Evolutionary conservation across 2,797 vertebrate species (phyloP), one percentile per base, ranked within the genome.

Genomic region (Astyanax mexicanus): DNA sequence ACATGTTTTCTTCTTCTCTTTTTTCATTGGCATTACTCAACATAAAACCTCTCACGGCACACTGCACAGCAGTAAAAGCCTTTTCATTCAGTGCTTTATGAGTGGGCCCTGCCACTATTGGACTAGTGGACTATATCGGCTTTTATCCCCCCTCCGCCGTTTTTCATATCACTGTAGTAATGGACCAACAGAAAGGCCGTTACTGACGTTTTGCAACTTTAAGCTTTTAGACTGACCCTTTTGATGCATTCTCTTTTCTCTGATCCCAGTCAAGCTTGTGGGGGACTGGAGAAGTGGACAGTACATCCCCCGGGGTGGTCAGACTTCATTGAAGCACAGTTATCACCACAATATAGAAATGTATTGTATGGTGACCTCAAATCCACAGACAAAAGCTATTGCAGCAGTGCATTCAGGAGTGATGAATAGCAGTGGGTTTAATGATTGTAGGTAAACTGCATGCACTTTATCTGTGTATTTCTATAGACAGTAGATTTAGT

Each of bases 61-160:
- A 58, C 58, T 58, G 6, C 64, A 65, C 66, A 21, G 44, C 0
- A 7, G 55, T 78, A 67, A 58, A 84, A 79, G 25, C 73, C 77
- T 88, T 86, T 85, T 86, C 70, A 84, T 83, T 84, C 77, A 12
- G 38, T 40, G 69, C 64, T 79, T 81, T 75, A 80, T 84, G 49
- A 83, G 69, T 21, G n/a, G 72, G 65, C 25, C 71, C 65, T 72
- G 51, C 81, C 77, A 80, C 72, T 29, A 72, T 75, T 78, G 55
- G 69, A 77, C 72, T 29, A 72, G 75, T 78, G 55, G 69, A 77
- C 51, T 38, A 58, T 78, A 69, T 78, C 32, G 19, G 29, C 3
- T 37, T 65, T 47, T 81, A 76, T n/a, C 75, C 76, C 45, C 32
- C 42, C 27, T 54, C 69, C 70, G 40, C 13, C 19, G 29, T 45